Conservation (phyloP, 92 coral and sea anemone genomes). For the Palythoa grandiflora region DNA sequence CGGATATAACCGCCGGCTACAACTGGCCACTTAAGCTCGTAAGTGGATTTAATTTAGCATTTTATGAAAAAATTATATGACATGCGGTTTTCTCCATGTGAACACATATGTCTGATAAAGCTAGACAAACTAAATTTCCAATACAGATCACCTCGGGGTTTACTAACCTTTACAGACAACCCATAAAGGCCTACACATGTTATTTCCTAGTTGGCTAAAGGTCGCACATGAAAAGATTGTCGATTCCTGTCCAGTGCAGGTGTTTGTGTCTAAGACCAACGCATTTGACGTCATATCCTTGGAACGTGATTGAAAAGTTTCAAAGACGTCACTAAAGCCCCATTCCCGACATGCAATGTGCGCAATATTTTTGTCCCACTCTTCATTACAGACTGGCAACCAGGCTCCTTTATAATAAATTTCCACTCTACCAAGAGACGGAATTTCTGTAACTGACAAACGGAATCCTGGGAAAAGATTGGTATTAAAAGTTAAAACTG, state of each 20-base stretch:
- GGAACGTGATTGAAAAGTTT: constrained; percentile 26
- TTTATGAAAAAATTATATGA: too few relatives aligned
- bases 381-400: constrained; percentile 35
- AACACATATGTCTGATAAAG: too few relatives aligned
- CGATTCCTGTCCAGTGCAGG: constrained; percentile 22
- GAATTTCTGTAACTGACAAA: constrained; percentile 18
- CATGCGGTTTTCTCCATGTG: too few relatives aligned
- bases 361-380: constrained; percentile 25
- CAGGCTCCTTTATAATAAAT: constrained; percentile 27
- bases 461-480: constrained; percentile 22
- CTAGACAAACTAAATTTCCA: too few relatives aligned
- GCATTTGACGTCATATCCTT: neutral
- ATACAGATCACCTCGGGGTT: too few relatives aligned
- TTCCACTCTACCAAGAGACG: constrained; percentile 30
- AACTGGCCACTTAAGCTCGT: too few relatives aligned
- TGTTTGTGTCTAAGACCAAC: neutral
- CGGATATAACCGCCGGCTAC: too few relatives aligned
- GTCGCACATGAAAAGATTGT: constrained; percentile 39
- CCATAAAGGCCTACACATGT: constrained; percentile 23
- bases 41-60: too few relatives aligned
- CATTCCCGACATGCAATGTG: constrained; percentile 30
- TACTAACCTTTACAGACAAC: constrained; percentile 20
- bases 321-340: constrained; percentile 24
- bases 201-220: neutral
- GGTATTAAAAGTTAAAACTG: neutral